Conservation (phyloP, 2,113 vertebrate species). For the Nibea coibor region DNA sequence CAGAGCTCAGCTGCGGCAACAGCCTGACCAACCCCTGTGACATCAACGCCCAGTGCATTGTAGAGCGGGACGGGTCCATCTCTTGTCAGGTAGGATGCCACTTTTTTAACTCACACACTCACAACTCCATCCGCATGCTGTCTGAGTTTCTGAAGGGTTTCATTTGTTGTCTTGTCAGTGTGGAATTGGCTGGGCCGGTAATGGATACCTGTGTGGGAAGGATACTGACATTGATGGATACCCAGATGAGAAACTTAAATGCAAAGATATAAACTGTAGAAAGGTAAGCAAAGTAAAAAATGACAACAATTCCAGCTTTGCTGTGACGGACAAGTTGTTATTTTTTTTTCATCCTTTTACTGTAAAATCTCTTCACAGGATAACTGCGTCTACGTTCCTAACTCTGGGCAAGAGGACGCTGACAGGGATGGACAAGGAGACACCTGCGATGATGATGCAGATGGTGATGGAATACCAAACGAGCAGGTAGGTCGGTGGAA, state of each 20-base stretch:
- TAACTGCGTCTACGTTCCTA: conserved; percentile 94
- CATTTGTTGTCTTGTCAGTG: conserved; percentile 84
- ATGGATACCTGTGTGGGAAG: conserved; percentile 94
- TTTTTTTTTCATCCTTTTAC: not conserved
- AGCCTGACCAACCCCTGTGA: conserved; percentile 93
- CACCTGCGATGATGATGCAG: conserved; percentile 94
- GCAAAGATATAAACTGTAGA: conserved; percentile 89
- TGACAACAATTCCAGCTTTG: not conserved
- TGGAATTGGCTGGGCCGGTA: conserved; percentile 96
- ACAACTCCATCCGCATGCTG: not conserved
- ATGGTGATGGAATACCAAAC: conserved; percentile 94
- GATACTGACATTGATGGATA: conserved; percentile 98
- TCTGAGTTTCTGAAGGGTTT: conserved; percentile 26
- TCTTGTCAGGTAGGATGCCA: conserved; percentile 87
- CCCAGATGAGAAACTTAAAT: conserved; percentile 93
- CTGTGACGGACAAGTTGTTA: not conserved
- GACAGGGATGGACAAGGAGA: conserved; percentile 92
- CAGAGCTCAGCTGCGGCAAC: conserved; percentile 89
- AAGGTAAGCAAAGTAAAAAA: conserved; percentile 84
- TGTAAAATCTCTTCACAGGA: conserved; percentile 82
- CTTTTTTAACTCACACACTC: not conserved
- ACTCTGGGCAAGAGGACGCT: conserved; percentile 97
- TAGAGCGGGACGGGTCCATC: conserved; percentile 89
- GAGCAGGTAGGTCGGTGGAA: conserved; percentile 92
- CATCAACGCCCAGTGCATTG: conserved; percentile 87